These are phyloP conservation scores for Mercenaria mercenaria DNA, from an alignment of 1,140 invertebrate genomes.

Conservation along the genomic window DNA sequence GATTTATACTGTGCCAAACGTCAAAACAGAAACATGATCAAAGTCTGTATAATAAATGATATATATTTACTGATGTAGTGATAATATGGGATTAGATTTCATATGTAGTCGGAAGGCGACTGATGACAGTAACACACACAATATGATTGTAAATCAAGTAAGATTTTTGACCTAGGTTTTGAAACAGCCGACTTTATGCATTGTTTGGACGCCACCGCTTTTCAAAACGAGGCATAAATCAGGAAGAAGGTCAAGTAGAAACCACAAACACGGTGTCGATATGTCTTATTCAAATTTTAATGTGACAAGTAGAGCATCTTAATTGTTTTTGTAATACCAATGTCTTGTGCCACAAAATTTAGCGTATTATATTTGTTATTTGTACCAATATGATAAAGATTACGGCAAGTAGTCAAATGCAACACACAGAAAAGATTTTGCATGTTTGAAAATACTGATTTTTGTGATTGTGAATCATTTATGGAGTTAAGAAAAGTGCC, in stretches of 20 bases:
- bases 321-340: not conserved
- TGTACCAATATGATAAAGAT: no score
- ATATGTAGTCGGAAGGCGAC: not conserved
- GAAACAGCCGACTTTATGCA: not conserved
- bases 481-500: no score
- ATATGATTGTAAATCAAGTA: not conserved
- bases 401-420: no score
- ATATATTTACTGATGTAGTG: slow-evolving; percentile 19
- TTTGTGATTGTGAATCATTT: no score
- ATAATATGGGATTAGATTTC: not conserved
- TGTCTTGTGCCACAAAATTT: not conserved
- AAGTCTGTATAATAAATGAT: not conserved
- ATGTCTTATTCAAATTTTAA: not conserved
- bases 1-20: slow-evolving; percentile 5
- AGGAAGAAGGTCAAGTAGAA: not conserved
- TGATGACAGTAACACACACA: not conserved
- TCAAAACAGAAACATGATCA: slow-evolving; percentile 20
- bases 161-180: not conserved
- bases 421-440: no score
- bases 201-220: not conserved
- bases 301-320: not conserved
- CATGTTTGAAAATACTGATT: no score
- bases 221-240: not conserved
- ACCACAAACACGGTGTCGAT: not conserved
- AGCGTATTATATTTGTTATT: no score